Conservation (phyloP, 35 echinoderm and acorn worm genomes). For the Diadema setosum region DNA sequence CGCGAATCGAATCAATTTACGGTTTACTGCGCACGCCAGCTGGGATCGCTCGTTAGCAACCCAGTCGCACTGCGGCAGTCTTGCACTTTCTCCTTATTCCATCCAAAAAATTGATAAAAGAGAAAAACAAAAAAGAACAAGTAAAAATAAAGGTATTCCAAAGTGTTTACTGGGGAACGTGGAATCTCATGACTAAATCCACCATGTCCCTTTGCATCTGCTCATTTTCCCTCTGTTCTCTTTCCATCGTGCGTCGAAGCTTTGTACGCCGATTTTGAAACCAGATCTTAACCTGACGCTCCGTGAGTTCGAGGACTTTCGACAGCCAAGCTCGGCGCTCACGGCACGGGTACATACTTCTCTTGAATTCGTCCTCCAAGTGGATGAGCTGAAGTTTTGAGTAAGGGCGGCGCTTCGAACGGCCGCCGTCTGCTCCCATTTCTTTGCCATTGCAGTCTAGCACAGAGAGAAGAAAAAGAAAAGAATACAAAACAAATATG, state of each 20-base stretch:
- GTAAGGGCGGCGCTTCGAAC: constrained; percentile 77
- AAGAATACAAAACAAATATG: not conserved
- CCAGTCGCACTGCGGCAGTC: not conserved
- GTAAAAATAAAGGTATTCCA: not conserved
- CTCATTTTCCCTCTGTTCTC: constrained; percentile 86
- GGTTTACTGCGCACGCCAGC: not conserved
- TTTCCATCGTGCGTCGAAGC: constrained; percentile 88
- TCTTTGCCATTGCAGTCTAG: constrained; percentile 19
- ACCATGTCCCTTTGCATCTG: constrained; percentile 98
- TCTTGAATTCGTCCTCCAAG: constrained; percentile 86
- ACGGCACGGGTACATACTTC: constrained; percentile 85
- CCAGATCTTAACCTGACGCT: constrained; percentile 98
- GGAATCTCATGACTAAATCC: constrained; percentile 85
- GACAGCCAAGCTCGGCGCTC: constrained; percentile 89
- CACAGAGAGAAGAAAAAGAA: not conserved
- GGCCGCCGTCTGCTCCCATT: not conserved
- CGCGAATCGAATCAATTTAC: constrained; percentile 10
- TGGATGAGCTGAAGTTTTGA: constrained; percentile 91
- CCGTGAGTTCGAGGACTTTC: constrained; percentile 82
- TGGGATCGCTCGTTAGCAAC: not conserved
- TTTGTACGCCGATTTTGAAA: constrained; percentile 96
- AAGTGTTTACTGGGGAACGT: constrained; percentile 29
- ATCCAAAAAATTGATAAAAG: not conserved
- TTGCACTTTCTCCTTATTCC: not conserved
- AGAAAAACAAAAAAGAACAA: not conserved